Evolutionary conservation across 53 echinoderm and acorn worm genomes (phyloP), one percentile per base, ranked within the genome.

Genomic region (Paracentrotus lividus): DNA sequence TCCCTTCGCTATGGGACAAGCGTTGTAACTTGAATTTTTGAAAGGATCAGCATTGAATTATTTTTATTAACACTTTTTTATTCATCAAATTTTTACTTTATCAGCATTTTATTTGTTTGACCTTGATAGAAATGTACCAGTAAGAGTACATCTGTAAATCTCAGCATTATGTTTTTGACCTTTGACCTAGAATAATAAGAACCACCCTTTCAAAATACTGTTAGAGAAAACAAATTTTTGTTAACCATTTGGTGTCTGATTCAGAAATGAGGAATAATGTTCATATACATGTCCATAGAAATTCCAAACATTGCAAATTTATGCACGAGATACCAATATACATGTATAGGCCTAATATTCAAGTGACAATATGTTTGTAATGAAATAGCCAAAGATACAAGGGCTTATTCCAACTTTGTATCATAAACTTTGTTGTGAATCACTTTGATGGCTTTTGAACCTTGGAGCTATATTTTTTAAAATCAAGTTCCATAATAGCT

Each of bases 181-280:
- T 47, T 47, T 81, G 44, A 10, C 24, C 2, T 9, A 47, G 45
- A 26, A n/a, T 81, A 9, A n/a, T 81, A 9, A 45, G 26, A 81
- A 81, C 44, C 44, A 81, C 12, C 44, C 24, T 81, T 7, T 81
- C 26, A 43, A 10, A 10, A 81, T 47, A 47, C 40, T 64, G 36
- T 40, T 4, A 38, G 38, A 81, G 21, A 15, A 3, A 12, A 76
- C 4, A n/a, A 12, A 45, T 81, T n/a, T 24, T 81, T 26, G 3
- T 81, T 14, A 81, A 81, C 81, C 81, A 81, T 81, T 81, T 81
- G 26, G 81, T 81, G 47, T 47, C 81, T 18, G n/a, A 47, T 81
- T 49, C 21, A 38, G 72, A n/a, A 2, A 40, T 34, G 38, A 72
- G 40, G 36, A 72, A 72, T 1, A 34, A 72, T 36, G 14, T 72